Conservation (phyloP, 2,888 invertebrate genomes). For the Pristionchus mayeri region DNA sequence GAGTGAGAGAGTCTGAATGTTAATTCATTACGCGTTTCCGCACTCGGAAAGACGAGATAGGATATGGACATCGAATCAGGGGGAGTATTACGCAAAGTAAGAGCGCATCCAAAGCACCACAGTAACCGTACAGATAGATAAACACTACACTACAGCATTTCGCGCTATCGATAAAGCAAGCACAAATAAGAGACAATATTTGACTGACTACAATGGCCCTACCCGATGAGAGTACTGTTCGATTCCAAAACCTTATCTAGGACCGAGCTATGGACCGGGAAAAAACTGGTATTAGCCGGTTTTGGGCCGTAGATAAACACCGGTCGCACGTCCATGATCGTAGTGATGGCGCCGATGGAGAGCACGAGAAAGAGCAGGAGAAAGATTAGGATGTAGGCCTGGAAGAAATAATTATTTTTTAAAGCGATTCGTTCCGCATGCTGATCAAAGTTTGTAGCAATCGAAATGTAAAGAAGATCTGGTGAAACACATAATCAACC, state of each 20-base stretch:
- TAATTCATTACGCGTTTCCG: too few species aligned
- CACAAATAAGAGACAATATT: background rate
- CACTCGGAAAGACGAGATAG: background rate
- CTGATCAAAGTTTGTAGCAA: background rate
- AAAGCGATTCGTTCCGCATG: background rate
- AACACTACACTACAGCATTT: too few species aligned
- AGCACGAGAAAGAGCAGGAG: conserved; percentile 17
- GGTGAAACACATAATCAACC: too few species aligned
- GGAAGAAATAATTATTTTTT: background rate
- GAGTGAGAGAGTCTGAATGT: too few species aligned
- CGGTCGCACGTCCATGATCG: conserved; percentile 13
- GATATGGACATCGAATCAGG: conserved; percentile 20
- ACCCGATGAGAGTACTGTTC: background rate
- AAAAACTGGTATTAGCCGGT: conserved; percentile 14
- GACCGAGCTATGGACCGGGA: conserved; percentile 5
- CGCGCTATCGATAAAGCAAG: too few species aligned
- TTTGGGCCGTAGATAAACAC: background rate
- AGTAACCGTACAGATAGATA: too few species aligned
- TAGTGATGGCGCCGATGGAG: conserved; percentile 1
- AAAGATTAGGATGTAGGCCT: conserved; percentile 44
- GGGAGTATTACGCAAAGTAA: too few species aligned
- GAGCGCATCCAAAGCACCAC: too few species aligned
- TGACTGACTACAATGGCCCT: background rate
- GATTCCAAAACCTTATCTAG: background rate
- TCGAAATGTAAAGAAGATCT: too few species aligned